Evolutionary conservation across 2,888 invertebrate genomes (phyloP).

Genomic region (Ichneumoninae sp.): DNA sequence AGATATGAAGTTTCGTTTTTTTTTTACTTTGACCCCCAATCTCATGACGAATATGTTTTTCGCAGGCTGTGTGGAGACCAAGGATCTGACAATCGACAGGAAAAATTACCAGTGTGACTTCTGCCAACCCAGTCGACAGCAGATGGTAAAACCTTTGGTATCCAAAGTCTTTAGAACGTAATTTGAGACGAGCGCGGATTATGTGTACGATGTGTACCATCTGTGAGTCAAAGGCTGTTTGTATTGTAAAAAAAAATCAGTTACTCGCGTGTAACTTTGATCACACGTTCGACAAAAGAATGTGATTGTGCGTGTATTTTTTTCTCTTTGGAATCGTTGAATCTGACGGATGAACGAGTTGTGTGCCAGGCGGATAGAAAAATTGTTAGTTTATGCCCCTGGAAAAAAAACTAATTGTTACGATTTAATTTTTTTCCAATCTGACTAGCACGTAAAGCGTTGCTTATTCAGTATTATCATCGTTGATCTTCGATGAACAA

Average conservation of each 20-base stretch:
- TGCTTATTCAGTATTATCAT: constrained; percentile 61
- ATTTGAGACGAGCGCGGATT: constrained; percentile 28
- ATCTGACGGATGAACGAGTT: constrained; percentile 35
- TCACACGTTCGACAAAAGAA: neutral
- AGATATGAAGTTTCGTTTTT: constrained; percentile 11
- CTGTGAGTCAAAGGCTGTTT: constrained; percentile 66
- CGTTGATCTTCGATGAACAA: constrained; percentile 49
- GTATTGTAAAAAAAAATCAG: constrained; percentile 54
- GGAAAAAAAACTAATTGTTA: constrained; percentile 8
- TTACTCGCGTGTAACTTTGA: constrained; percentile 8
- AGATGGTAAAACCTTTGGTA: constrained; percentile 77
- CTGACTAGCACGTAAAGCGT: constrained; percentile 56
- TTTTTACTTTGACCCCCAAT: neutral
- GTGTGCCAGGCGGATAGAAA: constrained; percentile 26
- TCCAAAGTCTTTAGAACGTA: constrained; percentile 80
- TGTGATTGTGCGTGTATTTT: constrained; percentile 6
- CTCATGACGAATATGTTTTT: constrained; percentile 54
- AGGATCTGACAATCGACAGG: constrained; percentile 79
- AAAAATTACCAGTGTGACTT: constrained; percentile 83
- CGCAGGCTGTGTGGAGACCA: constrained; percentile 83
- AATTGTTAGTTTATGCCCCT: constrained; percentile 14
- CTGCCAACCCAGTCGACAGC: constrained; percentile 79
- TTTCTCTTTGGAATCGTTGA: constrained; percentile 29
- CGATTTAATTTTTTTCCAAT: constrained; percentile 38
- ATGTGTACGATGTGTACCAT: constrained; percentile 53